Evolutionary conservation across 2,888 invertebrate species (phyloP), one percentile per base, ranked within the genome.

Genomic region (Glaucopsyche alexis): DNA sequence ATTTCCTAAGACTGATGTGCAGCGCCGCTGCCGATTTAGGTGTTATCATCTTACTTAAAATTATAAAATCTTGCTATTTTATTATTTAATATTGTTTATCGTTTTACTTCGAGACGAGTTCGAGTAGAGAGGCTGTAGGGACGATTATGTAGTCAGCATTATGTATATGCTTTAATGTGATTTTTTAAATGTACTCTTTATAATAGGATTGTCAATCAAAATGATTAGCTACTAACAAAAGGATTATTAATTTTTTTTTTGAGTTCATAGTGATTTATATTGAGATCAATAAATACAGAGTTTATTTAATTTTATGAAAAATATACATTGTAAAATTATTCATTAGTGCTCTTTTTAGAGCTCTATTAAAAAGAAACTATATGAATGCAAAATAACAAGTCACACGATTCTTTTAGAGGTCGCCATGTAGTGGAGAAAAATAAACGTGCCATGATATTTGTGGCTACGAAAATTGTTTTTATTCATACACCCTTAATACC

Each of bases 381-480:
- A 87, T 89, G 84, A 90, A 92, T 91, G 88, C 90, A 92, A 93
- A 91, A 88, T 92, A 93, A 92, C 91, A 90, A 93, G 92, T 93
- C 91, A 93, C 87, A 93, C 87, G 92, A 93, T 93, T 93, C 93
- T 92, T 93, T 93, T 93, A 93, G 93, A 92, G 91, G 89, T 91
- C 91, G 91, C 93, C 93, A 93, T 93, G 93, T 93, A 93, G 93
- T 93, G 93, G 92, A 93, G 91, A 93, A 91, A 91, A 93, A 93
- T 93, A 93, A 93, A 93, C 93, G 93, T 93, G 93, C 93, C 93
- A 93, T 93, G 93, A 93, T 93, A 93, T 93, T 93, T 92, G 92
- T 93, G 93, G 93, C 92, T 91, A 90, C 75, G 78, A 74, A 66
- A 75, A 81, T 85, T 83, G 87, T 90, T 90, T 83, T 79, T 84